A percentile compares a stretch with the other conserved stretches of the same genome.
Evolutionary conservation across 2,113 vertebrate species (phyloP).

Genomic region (Brevimyrus niger): DNA sequence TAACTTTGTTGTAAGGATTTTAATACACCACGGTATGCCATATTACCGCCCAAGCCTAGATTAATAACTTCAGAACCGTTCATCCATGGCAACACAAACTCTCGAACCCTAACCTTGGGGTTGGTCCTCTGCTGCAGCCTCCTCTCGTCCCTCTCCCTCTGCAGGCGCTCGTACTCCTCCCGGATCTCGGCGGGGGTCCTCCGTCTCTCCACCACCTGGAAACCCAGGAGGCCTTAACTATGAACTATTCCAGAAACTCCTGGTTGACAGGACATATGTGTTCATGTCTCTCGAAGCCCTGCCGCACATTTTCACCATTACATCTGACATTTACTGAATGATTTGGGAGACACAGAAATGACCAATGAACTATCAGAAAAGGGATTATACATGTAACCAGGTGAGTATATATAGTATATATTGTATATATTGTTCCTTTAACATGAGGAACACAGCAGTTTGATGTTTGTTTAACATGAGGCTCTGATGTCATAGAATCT

Average conservation of each 20-base stretch:
- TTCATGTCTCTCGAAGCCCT: not conserved
- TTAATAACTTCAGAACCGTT: not conserved
- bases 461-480: not conserved
- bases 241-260: not conserved
- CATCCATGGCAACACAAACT: not conserved
- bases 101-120: conserved; percentile 71
- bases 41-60: not conserved
- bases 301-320: not conserved
- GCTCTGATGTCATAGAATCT: not conserved
- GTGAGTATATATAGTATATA: not conserved
- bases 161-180: conserved; percentile 92
- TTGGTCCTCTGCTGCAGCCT: conserved; percentile 93
- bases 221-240: not conserved
- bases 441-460: not conserved
- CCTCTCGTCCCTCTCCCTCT: conserved; percentile 86
- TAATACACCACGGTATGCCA: not conserved
- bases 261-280: not conserved
- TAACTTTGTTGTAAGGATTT: too few species aligned
- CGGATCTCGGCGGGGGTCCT: conserved; percentile 88
- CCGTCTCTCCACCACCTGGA: conserved; percentile 87
- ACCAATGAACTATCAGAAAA: not conserved
- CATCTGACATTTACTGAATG: not conserved
- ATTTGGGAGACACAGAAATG: not conserved
- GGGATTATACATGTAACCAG: not conserved
- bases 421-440: not conserved